These are phyloP conservation scores for Scrobipalpa atriplicella DNA, from an alignment of 2,888 invertebrate species.

Conservation along the genomic window DNA sequence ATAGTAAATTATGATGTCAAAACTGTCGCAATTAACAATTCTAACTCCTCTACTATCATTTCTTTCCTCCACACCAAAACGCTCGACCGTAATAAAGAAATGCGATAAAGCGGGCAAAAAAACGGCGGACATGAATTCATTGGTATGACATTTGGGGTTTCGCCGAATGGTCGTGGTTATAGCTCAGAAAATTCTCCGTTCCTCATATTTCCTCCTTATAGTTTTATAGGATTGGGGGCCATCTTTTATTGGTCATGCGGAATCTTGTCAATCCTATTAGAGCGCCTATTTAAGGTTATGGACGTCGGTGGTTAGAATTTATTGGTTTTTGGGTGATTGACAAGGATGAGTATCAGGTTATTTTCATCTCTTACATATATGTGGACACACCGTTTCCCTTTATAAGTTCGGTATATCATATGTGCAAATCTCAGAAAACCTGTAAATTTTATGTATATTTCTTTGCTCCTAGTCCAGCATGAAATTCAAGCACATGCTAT, in stretches of 20 bases:
- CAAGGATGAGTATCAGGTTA: neutral
- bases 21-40: neutral
- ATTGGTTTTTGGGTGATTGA: constrained; percentile 16
- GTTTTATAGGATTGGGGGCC: constrained; percentile 76
- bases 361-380: neutral
- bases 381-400: too few relatives aligned
- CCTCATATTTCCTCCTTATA: constrained; percentile 77
- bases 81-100: constrained; percentile 78
- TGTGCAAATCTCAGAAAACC: too few relatives aligned
- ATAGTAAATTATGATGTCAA: neutral
- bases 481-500: too few relatives aligned
- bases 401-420: too few relatives aligned
- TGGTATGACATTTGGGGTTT: constrained; percentile 80
- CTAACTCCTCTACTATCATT: neutral
- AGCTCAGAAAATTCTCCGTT: constrained; percentile 52
- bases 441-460: too few relatives aligned
- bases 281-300: constrained; percentile 52
- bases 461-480: too few relatives aligned
- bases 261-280: constrained; percentile 78
- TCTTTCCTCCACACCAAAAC: constrained; percentile 56
- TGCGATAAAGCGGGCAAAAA: constrained; percentile 79
- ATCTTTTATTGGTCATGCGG: constrained; percentile 76
- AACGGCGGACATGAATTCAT: constrained; percentile 80
- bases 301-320: constrained; percentile 6
- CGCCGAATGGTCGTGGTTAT: constrained; percentile 73